A percentile compares a stretch with the other conserved stretches of the same genome.
Evolutionary conservation across 2,888 invertebrate species (phyloP).

Genomic region (Drosophila hamatofila): DNA sequence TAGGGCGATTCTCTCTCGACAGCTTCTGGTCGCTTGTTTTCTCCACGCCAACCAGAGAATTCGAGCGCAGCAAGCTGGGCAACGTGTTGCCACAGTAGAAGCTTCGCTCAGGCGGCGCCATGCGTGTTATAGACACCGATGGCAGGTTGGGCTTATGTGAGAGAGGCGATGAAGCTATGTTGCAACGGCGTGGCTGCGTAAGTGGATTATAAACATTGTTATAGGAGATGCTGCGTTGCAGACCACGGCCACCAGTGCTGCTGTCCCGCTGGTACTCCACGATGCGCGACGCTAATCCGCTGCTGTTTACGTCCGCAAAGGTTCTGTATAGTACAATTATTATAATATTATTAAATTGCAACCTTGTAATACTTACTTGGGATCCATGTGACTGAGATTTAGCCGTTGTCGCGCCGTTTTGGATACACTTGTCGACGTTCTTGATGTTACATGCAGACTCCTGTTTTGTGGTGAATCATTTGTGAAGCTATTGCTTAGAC

Average conservation of each 20-base stretch:
- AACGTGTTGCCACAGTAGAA: conserved; percentile 82
- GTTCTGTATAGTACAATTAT: conserved; percentile 56
- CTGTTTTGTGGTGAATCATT: conserved; percentile 32
- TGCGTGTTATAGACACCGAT: conserved; percentile 80
- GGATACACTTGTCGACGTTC: conserved; percentile 32
- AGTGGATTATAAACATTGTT: conserved; percentile 84
- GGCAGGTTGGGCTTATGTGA: conserved; percentile 79
- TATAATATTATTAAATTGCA: not conserved
- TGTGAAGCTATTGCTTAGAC: conserved; percentile 17
- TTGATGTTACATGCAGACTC: conserved; percentile 33
- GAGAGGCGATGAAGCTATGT: conserved; percentile 54
- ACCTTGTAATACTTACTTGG: conserved; percentile 67
- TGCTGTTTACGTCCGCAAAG: conserved; percentile 86
- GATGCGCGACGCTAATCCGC: conserved; percentile 86
- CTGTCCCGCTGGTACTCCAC: conserved; percentile 86
- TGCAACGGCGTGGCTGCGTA: conserved; percentile 74
- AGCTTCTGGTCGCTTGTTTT: conserved; percentile 79
- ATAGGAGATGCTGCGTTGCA: conserved; percentile 83
- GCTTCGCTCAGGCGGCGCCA: conserved; percentile 83
- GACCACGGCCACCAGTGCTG: conserved; percentile 62
- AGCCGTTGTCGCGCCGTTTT: conserved; percentile 56
- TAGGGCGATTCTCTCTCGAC: conserved; percentile 83
- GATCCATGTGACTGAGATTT: conserved; percentile 78
- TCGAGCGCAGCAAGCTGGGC: conserved; percentile 82
- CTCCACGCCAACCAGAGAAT: conserved; percentile 77